Base-by-base conservation (phyloP, 2,888 invertebrate species). In the Syrista parreyssii region DNA sequence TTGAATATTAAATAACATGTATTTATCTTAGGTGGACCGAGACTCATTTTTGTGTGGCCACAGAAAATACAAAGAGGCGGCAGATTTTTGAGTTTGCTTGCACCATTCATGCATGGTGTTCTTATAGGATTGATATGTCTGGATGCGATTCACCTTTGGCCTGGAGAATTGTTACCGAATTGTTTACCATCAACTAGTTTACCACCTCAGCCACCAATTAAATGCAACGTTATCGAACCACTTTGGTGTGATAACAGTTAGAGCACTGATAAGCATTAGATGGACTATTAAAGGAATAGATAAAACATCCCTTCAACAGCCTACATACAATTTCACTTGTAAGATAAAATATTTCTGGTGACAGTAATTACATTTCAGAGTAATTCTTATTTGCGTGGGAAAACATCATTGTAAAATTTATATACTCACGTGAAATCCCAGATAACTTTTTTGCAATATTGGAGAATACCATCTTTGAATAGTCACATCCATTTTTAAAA, bases 31-130 rank as follows among this genome's bases (percentile, higher is more conserved):
- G 89, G 86, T 78, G 86, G 86, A 68, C 87, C 89, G 15, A 85
- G 86, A 81, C 77, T 89, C 12, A 86, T 90, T 40, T 90, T 91
- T 68, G 84, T 90, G 68, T 90, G 90, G 90, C 90, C 90, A 1
- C 89, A 88, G 74, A 87, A 88, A 73, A 79, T 84, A 23, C 82
- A 83, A 11, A 82, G 82, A n/a, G 84, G 84, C 76, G 81, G 82
- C 68, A 85, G 82, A 74, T 77, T 88, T 9, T 79, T 86, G 4
- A 82, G 78, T 15, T 77, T 87, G 4, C 68, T 90, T 11, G 83
- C 84, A 36, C 89, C 90, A 0, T 11, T 88, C 0, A 78, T 90
- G 40, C 88, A 86, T 33, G 81, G 86, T 1, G 76, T 88, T 11
- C 80, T 90, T 15, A 76, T 85, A n/a, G 87, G 87, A 31, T 78